These are phyloP conservation scores for Luffia ferchaultella DNA, from an alignment of 2,888 invertebrate species.

Conservation along the genomic window DNA sequence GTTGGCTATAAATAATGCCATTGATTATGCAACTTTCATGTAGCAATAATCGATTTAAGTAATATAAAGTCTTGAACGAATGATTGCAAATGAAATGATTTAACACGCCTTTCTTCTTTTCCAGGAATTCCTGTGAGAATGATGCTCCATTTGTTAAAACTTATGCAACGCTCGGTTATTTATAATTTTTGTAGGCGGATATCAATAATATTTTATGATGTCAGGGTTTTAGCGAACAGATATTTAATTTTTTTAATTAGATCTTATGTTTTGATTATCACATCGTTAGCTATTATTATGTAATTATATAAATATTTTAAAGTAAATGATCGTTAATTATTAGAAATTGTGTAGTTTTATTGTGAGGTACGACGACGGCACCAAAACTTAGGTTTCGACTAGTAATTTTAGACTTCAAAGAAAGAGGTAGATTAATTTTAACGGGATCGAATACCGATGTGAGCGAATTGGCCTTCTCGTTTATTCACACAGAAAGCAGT, in stretches of 20 bases:
- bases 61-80: too few relatives aligned
- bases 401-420: too few relatives aligned
- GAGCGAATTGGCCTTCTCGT: too few relatives aligned
- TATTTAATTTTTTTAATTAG: slow-evolving; percentile 50
- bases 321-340: slow-evolving; percentile 66
- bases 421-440: too few relatives aligned
- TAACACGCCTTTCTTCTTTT: slow-evolving; percentile 40
- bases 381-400: too few relatives aligned
- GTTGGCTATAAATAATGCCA: too few relatives aligned
- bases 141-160: slow-evolving; percentile 94
- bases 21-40: too few relatives aligned
- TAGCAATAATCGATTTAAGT: too few relatives aligned
- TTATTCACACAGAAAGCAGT: too few relatives aligned
- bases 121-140: slow-evolving; percentile 85
- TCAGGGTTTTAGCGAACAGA: slow-evolving; percentile 40
- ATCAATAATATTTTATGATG: slow-evolving; percentile 47
- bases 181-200: slow-evolving; percentile 72
- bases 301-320: slow-evolving; percentile 63
- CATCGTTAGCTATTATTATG: slow-evolving; percentile 49
- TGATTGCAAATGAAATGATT: too few relatives aligned
- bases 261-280: slow-evolving; percentile 48
- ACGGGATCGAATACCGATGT: too few relatives aligned
- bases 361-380: too few relatives aligned
- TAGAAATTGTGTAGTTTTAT: slow-evolving; percentile 48
- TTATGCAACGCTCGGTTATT: slow-evolving; percentile 91